A percentile compares a stretch with the other conserved stretches of the same genome.
These are phyloP conservation scores for Vireo altiloquus DNA, from an alignment of 2,113 vertebrate species.

Conservation along the genomic window DNA sequence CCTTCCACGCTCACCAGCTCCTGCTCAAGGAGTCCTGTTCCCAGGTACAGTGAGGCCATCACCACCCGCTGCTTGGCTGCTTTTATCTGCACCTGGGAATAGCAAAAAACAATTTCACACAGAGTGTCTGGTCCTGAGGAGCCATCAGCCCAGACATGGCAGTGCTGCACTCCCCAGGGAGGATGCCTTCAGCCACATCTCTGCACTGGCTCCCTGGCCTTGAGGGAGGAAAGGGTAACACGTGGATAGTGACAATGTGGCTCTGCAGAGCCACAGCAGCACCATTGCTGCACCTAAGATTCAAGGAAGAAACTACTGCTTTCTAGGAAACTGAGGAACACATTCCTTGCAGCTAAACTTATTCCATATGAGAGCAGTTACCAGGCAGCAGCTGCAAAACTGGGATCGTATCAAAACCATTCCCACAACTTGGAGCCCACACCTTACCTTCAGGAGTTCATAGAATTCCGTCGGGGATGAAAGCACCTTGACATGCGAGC, in stretches of 20 bases:
- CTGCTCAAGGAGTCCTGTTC: slow-evolving; percentile 89
- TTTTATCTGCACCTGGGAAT: slow-evolving; percentile 82
- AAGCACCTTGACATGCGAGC: slow-evolving; percentile 82
- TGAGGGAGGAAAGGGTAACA: background rate
- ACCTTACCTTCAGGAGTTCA: slow-evolving; percentile 88
- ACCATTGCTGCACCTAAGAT: background rate
- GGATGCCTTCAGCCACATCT: background rate
- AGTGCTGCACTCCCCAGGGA: background rate
- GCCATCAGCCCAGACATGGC: background rate
- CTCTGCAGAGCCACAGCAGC: background rate
- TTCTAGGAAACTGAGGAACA: background rate
- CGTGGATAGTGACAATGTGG: accelerated
- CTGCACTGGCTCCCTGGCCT: background rate
- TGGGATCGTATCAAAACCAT: background rate
- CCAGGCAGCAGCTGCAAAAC: background rate
- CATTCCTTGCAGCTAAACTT: background rate
- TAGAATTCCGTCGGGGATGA: slow-evolving; percentile 90
- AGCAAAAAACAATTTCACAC: background rate
- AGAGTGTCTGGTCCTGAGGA: background rate
- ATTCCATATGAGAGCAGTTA: background rate
- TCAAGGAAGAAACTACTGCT: background rate
- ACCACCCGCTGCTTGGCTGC: slow-evolving; percentile 87
- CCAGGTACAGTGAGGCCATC: slow-evolving; percentile 94
- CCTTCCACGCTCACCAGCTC: slow-evolving; percentile 84
- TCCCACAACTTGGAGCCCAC: background rate